Percentiles rank a stretch among this genome's conserved stretches.
phyloP scores from a whole-genome alignment of 2,113 vertebrate species.

The Saguinus imperator region DNA sequence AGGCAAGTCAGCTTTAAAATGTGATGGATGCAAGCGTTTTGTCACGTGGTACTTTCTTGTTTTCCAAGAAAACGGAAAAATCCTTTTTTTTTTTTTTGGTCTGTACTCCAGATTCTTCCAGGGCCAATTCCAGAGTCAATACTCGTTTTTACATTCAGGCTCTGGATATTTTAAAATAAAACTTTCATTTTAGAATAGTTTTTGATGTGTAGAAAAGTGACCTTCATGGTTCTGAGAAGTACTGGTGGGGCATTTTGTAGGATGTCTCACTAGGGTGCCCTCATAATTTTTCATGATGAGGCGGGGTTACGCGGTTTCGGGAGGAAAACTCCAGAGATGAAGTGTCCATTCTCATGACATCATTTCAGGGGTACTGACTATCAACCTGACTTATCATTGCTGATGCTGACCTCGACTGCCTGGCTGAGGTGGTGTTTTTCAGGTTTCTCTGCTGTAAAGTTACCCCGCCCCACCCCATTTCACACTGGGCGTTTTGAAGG shows the following conservation, averaged over 20 bases:
- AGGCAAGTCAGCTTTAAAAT: background rate
- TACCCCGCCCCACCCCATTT: background rate
- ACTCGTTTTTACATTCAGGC: background rate
- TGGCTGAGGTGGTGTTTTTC: background rate
- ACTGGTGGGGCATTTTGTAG: background rate
- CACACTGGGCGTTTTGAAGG: background rate
- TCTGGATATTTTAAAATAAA: background rate
- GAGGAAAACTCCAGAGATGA: background rate
- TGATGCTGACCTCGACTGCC: background rate
- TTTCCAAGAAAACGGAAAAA: background rate
- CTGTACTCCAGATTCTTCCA: background rate
- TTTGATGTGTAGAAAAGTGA: constrained; percentile 7
- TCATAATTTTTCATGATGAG: background rate
- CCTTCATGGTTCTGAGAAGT: background rate
- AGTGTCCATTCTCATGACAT: background rate
- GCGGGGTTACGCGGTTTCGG: background rate
- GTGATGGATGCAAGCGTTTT: background rate
- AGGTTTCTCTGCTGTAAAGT: background rate
- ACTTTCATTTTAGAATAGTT: constrained; percentile 6
- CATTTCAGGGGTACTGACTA: background rate
- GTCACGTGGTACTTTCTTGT: background rate
- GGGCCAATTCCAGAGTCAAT: background rate
- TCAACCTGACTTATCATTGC: background rate
- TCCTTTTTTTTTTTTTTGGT: background rate
- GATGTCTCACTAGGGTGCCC: background rate